Base-by-base conservation (phyloP, 1,140 invertebrate genomes). In the Trichoplusia ni region DNA sequence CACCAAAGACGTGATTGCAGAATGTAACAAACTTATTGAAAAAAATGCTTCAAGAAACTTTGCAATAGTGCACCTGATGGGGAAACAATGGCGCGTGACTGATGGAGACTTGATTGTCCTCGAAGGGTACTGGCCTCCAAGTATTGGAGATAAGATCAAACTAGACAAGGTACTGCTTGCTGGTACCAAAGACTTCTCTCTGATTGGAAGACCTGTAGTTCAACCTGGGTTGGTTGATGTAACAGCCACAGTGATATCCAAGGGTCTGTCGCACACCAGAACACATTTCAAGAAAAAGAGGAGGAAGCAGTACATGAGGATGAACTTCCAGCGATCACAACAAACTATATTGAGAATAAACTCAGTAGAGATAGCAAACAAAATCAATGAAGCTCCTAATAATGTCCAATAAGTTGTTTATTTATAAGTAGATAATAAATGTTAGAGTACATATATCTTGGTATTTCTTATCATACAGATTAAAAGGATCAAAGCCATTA, bases 31-130 rank as follows among this genome's bases (percentile, higher is more conserved):
- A 71, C 54, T 91, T 8, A 80, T 84, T 8, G 78, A 84, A 78
- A 68, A 84, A 31, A 89, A 90, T 61, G 90, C 93, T 33, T 96
- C 96, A 3, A 91, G 97, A 40, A 91, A 97, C 38, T 99, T 98
- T 92, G 97, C 97, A 5, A 92, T 98, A 4, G 92, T 98, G 2
- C 94, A 97, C 73, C 61, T 98, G 6, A 91, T 93, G 67, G 96
- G 97, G 2, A 96, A 95, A 85, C 97, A 98, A 80, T 96, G 94
- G 79, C 96, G 97, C 91, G 91, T 99, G 0, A 98, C 97, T 2
- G 91, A 94, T 33, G 97, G 95, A 40, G 98, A 99, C 90, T 88
- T 98, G 1, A 92, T 99, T 33, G 90, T 98, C 1, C 90, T 98
- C 3, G 94, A 97, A 82, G 95, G 95, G 1, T 93, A 95, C 70